Evolutionary conservation across 2,113 vertebrate genomes (phyloP).

Genomic region (Phrynocephalus versicolor): DNA sequence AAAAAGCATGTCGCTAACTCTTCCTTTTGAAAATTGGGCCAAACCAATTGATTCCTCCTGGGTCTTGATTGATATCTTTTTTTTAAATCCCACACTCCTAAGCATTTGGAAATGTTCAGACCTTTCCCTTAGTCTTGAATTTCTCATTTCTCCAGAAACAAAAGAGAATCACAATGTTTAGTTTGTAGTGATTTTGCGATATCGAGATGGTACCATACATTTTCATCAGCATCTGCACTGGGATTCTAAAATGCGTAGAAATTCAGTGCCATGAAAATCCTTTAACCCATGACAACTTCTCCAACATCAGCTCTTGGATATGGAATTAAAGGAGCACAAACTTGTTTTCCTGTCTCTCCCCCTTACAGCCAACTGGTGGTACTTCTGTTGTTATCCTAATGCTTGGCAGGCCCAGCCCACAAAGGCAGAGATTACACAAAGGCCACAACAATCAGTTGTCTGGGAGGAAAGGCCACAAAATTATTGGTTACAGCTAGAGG

Average conservation of each 20-base stretch:
- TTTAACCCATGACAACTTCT: too few species aligned
- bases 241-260: neutral
- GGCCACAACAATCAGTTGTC: too few species aligned
- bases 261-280: too few species aligned
- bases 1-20: constrained; percentile 38
- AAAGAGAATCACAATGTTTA: constrained; percentile 48
- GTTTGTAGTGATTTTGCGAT: constrained; percentile 54
- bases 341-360: neutral
- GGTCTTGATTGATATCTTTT: constrained; percentile 61
- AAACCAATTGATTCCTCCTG: constrained; percentile 38
- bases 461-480: too few species aligned
- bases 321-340: too few species aligned
- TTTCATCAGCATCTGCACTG: neutral
- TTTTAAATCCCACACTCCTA: constrained; percentile 44
- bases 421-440: too few species aligned
- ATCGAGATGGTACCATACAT: constrained; percentile 46
- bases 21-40: constrained; percentile 53
- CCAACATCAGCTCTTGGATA: neutral
- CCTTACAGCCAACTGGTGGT: neutral
- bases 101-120: constrained; percentile 62
- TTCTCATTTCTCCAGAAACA: constrained; percentile 52
- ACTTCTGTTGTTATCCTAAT: neutral
- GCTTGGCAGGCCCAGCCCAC: neutral
- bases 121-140: constrained; percentile 43
- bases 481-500: too few species aligned